Percentiles rank a stretch among this genome's conserved stretches.
phyloP scores from a whole-genome alignment of 2,797 vertebrate genomes.

The Protonibea diacanthus region DNA sequence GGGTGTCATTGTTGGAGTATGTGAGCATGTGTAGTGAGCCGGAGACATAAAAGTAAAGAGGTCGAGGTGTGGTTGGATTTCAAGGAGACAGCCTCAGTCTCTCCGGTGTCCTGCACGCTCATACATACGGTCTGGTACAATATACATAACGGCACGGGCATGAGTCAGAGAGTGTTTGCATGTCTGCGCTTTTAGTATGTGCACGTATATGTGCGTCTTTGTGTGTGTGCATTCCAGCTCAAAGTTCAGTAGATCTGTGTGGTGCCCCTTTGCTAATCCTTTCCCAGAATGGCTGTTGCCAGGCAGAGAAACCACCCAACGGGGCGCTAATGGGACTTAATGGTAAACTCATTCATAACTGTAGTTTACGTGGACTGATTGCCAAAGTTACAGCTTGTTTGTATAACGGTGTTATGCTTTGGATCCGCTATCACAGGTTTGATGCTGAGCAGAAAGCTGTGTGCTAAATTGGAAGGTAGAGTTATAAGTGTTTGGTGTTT shows the following conservation, averaged over 20 bases:
- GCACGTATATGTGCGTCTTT: constrained; percentile 21
- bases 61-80: constrained; percentile 58
- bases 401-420: neutral
- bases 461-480: constrained; percentile 13
- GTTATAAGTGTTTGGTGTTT: neutral
- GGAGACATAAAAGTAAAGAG: constrained; percentile 63
- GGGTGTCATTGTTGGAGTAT: constrained; percentile 51
- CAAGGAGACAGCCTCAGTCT: constrained; percentile 32
- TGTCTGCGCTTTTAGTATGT: constrained; percentile 57
- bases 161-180: constrained; percentile 65
- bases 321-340: constrained; percentile 47
- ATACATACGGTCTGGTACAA: constrained; percentile 52
- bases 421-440: neutral
- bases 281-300: constrained; percentile 80
- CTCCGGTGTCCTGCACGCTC: constrained; percentile 40
- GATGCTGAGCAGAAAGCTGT: neutral
- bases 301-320: constrained; percentile 75
- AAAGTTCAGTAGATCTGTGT: constrained; percentile 74
- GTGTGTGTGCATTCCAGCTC: constrained; percentile 67
- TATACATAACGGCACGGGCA: constrained; percentile 42
- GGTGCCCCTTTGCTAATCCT: constrained; percentile 69
- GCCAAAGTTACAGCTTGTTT: constrained; percentile 7
- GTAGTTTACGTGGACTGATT: constrained; percentile 1
- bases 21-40: constrained; percentile 33
- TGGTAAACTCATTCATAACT: constrained; percentile 43